Conservation (phyloP, 2,888 invertebrate genomes). For the Cotesia congregata region DNA sequence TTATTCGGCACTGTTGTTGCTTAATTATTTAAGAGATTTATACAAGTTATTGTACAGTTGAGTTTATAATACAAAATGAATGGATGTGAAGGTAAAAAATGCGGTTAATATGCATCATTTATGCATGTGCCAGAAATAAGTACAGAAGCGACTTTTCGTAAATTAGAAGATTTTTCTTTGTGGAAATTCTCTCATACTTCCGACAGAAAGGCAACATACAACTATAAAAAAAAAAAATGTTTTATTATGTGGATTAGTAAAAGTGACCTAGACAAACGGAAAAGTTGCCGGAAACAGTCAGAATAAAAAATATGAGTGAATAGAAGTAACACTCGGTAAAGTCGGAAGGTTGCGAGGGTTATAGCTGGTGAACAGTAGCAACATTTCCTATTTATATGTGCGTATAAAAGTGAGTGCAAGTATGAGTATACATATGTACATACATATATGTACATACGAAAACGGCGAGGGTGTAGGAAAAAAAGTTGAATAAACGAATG, state of each 20-base stretch:
- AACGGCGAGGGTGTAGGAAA: neutral
- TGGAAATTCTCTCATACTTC: neutral
- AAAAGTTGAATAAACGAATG: constrained; percentile 8
- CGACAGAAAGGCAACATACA: neutral
- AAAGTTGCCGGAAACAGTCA: constrained; percentile 26
- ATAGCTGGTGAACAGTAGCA: constrained; percentile 24
- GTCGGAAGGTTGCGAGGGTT: constrained; percentile 15
- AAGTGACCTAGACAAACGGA: constrained; percentile 32
- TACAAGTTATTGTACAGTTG: neutral
- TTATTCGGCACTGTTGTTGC: no score
- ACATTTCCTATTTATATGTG: neutral
- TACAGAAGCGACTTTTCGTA: neutral
- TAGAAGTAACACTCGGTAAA: constrained; percentile 8
- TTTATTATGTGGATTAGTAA: neutral
- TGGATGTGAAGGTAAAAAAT: neutral
- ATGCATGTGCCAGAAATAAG: neutral
- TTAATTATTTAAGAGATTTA: no score
- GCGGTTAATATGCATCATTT: neutral
- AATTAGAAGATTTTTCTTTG: neutral
- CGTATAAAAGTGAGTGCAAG: constrained; percentile 3
- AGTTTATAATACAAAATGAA: neutral
- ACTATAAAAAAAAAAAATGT: neutral
- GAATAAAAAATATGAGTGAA: constrained; percentile 25
- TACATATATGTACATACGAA: neutral
- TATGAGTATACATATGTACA: neutral